Percentiles rank a stretch among this genome's conserved stretches.
phyloP scores from a whole-genome alignment of 2,888 invertebrate species.

The Strigamia maritima region DNA sequence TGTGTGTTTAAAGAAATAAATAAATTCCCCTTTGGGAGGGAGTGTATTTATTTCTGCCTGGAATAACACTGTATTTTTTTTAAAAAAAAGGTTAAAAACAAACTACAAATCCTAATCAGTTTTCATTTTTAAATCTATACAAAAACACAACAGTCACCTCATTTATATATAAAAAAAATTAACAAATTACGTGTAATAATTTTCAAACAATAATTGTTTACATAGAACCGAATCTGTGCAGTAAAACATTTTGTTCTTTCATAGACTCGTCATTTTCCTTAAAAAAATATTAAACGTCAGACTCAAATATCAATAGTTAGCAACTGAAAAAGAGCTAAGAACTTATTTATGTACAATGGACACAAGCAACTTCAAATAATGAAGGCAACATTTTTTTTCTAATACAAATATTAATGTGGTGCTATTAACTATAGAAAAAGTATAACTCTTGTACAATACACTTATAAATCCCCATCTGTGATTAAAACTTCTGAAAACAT shows the following conservation, averaged over 20 bases:
- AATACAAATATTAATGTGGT: constrained; percentile 7
- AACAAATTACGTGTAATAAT: background rate
- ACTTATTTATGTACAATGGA: constrained; percentile 3
- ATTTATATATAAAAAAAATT: background rate
- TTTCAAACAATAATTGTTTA: background rate
- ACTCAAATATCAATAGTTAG: background rate
- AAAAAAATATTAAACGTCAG: background rate
- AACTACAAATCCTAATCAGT: background rate
- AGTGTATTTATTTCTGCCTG: constrained; percentile 19
- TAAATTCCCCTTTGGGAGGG: constrained; percentile 19
- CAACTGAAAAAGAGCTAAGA: background rate
- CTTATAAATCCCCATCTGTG: constrained; percentile 16
- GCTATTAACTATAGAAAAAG: constrained; percentile 9
- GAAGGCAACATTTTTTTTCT: constrained; percentile 6
- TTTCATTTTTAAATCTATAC: constrained; percentile 8
- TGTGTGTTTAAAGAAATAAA: constrained; percentile 9
- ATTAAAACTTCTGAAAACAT: background rate
- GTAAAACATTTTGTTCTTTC: background rate
- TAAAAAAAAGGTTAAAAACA: background rate
- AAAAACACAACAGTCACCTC: constrained; percentile 10
- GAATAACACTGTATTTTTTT: background rate
- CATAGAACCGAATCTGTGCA: background rate
- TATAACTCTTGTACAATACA: constrained; percentile 16
- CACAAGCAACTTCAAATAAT: constrained; percentile 1
- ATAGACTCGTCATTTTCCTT: background rate